These are phyloP conservation scores for Timema cristinae DNA, from an alignment of 2,888 invertebrate species.

Conservation along the genomic window DNA sequence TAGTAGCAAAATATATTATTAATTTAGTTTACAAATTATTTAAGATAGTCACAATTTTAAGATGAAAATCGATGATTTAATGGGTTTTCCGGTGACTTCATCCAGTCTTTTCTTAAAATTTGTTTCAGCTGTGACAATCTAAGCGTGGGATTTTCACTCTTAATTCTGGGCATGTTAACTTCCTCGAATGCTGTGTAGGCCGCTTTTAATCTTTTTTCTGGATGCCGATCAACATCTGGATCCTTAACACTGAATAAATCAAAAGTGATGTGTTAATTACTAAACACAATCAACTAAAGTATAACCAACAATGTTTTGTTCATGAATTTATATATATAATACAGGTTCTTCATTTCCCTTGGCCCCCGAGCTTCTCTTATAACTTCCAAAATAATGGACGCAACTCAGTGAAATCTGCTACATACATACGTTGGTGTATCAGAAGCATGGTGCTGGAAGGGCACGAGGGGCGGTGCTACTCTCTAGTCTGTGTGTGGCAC, in stretches of 20 bases:
- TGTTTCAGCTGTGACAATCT: slow-evolving; percentile 95
- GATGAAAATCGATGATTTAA: slow-evolving; percentile 57
- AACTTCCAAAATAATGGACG: no score
- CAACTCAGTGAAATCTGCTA: no score
- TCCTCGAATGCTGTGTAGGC: slow-evolving; percentile 89
- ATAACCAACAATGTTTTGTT: neutral
- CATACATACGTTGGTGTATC: neutral
- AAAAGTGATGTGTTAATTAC: neutral
- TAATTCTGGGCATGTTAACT: slow-evolving; percentile 75
- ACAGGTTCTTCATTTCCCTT: no score
- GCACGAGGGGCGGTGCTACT: neutral
- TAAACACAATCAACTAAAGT: neutral
- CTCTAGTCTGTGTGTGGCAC: neutral
- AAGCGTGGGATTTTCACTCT: slow-evolving; percentile 84
- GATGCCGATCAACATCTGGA: slow-evolving; percentile 74
- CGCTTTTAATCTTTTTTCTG: slow-evolving; percentile 91
- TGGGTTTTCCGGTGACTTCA: slow-evolving; percentile 95
- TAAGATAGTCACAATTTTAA: no score
- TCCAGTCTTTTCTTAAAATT: slow-evolving; percentile 92
- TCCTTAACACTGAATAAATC: slow-evolving; percentile 45
- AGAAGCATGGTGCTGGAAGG: slow-evolving; percentile 5
- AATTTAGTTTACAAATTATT: no score
- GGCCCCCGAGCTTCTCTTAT: no score
- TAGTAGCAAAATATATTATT: no score
- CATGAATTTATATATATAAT: no score